Base-by-base conservation (phyloP, 1,140 invertebrate species). In the Drosophila nigromelanica region DNA sequence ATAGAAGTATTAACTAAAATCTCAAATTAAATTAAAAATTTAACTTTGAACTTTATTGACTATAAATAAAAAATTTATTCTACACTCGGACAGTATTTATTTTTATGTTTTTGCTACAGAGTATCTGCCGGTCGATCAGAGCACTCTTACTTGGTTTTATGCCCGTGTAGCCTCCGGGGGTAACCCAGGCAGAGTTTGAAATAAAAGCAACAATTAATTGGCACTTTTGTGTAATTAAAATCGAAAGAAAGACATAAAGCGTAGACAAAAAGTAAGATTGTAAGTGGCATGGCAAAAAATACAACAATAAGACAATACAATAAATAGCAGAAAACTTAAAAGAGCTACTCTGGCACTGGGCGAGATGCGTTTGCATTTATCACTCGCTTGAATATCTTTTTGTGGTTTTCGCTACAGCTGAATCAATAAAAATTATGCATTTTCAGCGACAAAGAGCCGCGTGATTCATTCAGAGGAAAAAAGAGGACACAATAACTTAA, bases 171-270 rank as follows among this genome's bases (percentile, higher is more conserved):
- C n/a, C 48, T 37, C 12, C 37, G 37, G 60, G 47, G 69, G 37
- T 35, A 35, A 40, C 51, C 58, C 59, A n/a, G n/a, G 48, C 55
- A 33, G 18, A 52, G 73, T 62, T 58, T 50, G 39, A 40, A 73
- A 62, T 56, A 82, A 69, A 73, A 77, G 60, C 48, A 77, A 80
- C 76, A 72, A 75, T 89, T 87, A 85, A 83, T 89, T 80, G 80
- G 63, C 76, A 80, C 69, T 89, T 89, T 89, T 79, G 73, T 68
- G 70, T 83, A 87, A 87, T 87, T 87, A 82, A 82, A 80, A 79
- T 73, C 80, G 75, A 81, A 73, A 69, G 60, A 87, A 87, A 81
- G 71, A 86, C 67, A 47, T 35, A 68, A 80, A 80, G 55, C 63
- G 54, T 60, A 79, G 33, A 59, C 48, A 52, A 47, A 56, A 55